A percentile compares a stretch with the other conserved stretches of the same genome.
phyloP scores from a whole-genome alignment of 2,797 vertebrate species.

The Glyptemys insculpta region DNA sequence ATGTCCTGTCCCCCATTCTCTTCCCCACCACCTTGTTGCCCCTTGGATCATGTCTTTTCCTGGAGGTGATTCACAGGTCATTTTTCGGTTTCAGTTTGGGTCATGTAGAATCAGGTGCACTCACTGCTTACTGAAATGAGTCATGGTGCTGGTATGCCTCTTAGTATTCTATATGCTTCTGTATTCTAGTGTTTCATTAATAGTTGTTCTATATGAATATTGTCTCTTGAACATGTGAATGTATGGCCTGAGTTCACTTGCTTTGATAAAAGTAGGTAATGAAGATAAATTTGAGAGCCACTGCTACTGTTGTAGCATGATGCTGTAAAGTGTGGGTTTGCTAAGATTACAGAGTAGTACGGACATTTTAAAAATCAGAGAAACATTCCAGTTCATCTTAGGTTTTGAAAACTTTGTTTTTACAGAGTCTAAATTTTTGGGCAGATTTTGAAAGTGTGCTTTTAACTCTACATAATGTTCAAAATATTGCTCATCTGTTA shows the following conservation, averaged over 20 bases:
- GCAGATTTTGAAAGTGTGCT: neutral
- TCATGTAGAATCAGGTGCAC: neutral
- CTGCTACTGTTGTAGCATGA: neutral
- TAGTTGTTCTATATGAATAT: neutral
- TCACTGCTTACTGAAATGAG: neutral
- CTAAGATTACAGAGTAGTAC: neutral
- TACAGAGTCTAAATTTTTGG: neutral
- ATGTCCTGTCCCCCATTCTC: neutral
- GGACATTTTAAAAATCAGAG: neutral
- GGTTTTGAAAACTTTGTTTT: neutral
- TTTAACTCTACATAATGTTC: neutral
- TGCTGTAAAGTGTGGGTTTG: neutral
- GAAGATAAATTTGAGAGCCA: neutral
- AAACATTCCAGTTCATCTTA: neutral
- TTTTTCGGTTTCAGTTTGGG: neutral
- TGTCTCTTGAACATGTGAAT: neutral
- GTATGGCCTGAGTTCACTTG: neutral
- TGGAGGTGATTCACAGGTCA: neutral
- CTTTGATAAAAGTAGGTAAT: neutral
- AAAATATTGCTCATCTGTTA: rapidly evolving
- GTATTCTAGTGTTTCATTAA: neutral
- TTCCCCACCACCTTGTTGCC: neutral
- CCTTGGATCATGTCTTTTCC: neutral
- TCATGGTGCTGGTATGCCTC: neutral
- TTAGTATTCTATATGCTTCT: neutral